Evolutionary conservation across 2,888 invertebrate genomes (phyloP), one percentile per base, ranked within the genome.

Genomic region (Oeneis ivallda): DNA sequence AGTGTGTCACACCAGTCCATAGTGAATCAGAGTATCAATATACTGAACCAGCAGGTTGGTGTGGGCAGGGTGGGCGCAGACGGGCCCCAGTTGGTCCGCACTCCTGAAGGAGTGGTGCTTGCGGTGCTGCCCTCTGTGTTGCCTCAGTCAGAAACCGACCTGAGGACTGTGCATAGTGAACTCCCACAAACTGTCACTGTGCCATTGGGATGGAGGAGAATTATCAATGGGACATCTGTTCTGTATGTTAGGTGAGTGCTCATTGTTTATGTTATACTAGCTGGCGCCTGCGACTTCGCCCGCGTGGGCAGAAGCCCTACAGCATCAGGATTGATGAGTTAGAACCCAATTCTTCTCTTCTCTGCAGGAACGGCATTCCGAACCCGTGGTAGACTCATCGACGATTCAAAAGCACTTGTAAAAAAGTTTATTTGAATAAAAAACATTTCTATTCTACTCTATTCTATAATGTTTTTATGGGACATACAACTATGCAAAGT

Each of bases 21-120:
- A 83, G 90, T 92, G 75, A 92, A 92, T 85, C 91, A 92, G 75
- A 89, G 89, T 84, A 90, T 92, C 74, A 91, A 87, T 83, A 90
- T 92, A 83, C 80, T 92, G 73, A 92, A 90, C 79, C 92, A 91
- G 81, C 91, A 92, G 81, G 88, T 91, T 62, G 89, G 91, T 76
- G 89, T 89, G 71, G 86, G 77, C 79, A 78, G 85, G 73, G 84
- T 83, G 68, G 82, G 84, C 83, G 89, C 89, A 76, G 88, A 88
- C 76, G 74, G 80, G 32, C 83, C 87, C 0, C 92, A 92, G 77
- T 75, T 92, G 63, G 88, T 92, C 68, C 82, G 89, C 73, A 92
- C 92, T 69, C 83, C 90, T 39, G 91, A 91, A 37, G 92, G 92
- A 75, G 87, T 92, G 68, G 88, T 92, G 74, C 73, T 92, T 68